Conservation (phyloP, 2,888 invertebrate species). For the Mesochorus sp. region DNA sequence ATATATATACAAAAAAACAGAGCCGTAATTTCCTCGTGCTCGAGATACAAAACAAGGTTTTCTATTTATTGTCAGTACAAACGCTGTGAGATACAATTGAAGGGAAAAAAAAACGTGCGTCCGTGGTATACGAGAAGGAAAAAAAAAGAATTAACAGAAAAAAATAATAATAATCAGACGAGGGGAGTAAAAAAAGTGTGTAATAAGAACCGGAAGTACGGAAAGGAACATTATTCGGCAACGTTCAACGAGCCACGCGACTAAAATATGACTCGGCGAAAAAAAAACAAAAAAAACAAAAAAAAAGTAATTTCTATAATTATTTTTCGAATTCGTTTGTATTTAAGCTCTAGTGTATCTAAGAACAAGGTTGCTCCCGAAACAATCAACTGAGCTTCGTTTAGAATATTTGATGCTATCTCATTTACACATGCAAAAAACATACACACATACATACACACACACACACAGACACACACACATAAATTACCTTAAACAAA, state of each 20-base stretch:
- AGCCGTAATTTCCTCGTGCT: slow-evolving; percentile 36
- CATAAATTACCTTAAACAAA: slow-evolving; percentile 36
- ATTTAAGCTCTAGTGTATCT: slow-evolving; percentile 47
- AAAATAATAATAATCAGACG: neutral
- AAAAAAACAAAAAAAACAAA: too few species aligned
- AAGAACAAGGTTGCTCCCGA: slow-evolving; percentile 69
- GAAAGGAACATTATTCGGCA: slow-evolving; percentile 14
- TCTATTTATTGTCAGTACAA: slow-evolving; percentile 53
- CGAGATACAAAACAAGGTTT: slow-evolving; percentile 40
- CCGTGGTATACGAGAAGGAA: neutral
- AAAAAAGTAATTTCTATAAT: slow-evolving; percentile 58
- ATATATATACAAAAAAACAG: too few species aligned
- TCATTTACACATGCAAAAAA: too few species aligned
- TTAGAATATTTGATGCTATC: slow-evolving; percentile 71
- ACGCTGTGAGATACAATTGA: slow-evolving; percentile 45
- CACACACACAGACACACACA: neutral
- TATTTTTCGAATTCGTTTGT: slow-evolving; percentile 61
- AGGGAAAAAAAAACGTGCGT: neutral
- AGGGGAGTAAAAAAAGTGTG: neutral
- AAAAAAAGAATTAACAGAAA: neutral
- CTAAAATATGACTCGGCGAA: slow-evolving; percentile 30
- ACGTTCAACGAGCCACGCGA: slow-evolving; percentile 43
- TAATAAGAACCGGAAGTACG: neutral
- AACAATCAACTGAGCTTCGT: slow-evolving; percentile 81
- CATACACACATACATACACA: slow-evolving; percentile 48